phyloP scores from a whole-genome alignment of 2,797 vertebrate species.

The Enteromius paludinosus region DNA sequence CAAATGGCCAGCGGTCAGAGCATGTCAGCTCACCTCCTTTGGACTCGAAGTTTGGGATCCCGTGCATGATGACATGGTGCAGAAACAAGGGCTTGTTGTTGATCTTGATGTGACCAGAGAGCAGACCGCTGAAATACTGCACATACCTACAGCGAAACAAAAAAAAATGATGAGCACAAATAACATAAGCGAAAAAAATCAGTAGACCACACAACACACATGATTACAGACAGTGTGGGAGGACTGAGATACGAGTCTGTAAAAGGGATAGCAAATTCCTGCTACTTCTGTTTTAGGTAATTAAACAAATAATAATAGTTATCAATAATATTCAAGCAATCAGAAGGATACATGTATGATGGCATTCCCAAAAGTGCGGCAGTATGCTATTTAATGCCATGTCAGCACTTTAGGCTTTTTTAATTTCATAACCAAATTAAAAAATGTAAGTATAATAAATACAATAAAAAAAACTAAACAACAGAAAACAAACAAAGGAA shows the following conservation, averaged over 20 bases:
- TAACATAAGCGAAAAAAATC: neutral
- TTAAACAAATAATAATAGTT: neutral
- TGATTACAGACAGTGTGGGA: neutral
- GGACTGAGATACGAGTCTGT: neutral
- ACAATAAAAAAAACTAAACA: too few species aligned
- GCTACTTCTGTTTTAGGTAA: neutral
- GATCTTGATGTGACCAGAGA: slow-evolving; percentile 96
- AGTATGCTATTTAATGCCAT: too few species aligned
- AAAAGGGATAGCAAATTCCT: neutral
- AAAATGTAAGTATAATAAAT: too few species aligned
- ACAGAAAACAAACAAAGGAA: too few species aligned
- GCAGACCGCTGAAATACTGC: slow-evolving; percentile 95
- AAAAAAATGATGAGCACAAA: neutral
- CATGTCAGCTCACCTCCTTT: slow-evolving; percentile 84
- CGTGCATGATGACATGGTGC: slow-evolving; percentile 97
- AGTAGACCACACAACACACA: neutral
- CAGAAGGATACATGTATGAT: neutral
- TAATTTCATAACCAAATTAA: too few species aligned
- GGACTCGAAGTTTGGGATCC: slow-evolving; percentile 95
- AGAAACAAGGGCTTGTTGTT: slow-evolving; percentile 98
- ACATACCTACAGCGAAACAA: slow-evolving; percentile 83
- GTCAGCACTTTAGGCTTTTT: too few species aligned
- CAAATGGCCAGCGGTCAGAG: neutral
- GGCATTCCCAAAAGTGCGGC: neutral
- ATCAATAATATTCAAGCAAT: neutral